A percentile compares a stretch with the other conserved stretches of the same genome.
Evolutionary conservation across 2,888 invertebrate species (phyloP).

Genomic region (Callosobruchus maculatus): DNA sequence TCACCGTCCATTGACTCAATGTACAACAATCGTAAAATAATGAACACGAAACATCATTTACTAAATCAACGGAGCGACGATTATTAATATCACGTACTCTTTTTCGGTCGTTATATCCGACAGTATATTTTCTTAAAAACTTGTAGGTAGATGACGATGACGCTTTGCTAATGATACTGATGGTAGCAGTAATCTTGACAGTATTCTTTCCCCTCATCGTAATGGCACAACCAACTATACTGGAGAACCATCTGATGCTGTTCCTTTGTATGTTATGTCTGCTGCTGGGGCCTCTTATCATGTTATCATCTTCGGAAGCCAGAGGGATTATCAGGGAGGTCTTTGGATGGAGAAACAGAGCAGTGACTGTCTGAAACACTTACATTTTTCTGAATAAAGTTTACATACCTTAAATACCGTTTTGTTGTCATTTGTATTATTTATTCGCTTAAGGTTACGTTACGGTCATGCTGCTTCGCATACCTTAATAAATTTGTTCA

Average conservation of each 20-base stretch:
- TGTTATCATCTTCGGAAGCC: background rate
- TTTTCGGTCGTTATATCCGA: too few species aligned
- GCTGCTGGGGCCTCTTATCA: background rate
- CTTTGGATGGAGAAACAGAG: background rate
- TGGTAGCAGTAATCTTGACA: conserved; percentile 6
- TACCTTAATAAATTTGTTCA: too few species aligned
- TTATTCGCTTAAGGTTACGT: too few species aligned
- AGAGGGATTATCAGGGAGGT: background rate
- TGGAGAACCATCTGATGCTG: conserved; percentile 4
- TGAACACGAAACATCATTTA: too few species aligned
- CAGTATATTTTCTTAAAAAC: background rate
- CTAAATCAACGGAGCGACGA: too few species aligned
- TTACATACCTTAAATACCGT: too few species aligned
- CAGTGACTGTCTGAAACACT: background rate
- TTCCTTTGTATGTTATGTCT: conserved; percentile 1
- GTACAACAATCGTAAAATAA: too few species aligned
- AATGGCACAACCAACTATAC: background rate
- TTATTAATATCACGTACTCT: too few species aligned
- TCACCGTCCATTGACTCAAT: too few species aligned
- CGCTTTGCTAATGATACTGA: conserved; percentile 6
- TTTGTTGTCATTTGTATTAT: too few species aligned
- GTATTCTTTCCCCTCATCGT: conserved; percentile 7
- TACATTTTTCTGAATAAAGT: too few species aligned
- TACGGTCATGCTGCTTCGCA: too few species aligned
- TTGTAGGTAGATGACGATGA: conserved; percentile 3